Percentiles rank a stretch among this genome's conserved stretches.
Evolutionary conservation across 2,888 invertebrate genomes (phyloP).

Genomic region (Frankliniella fusca): DNA sequence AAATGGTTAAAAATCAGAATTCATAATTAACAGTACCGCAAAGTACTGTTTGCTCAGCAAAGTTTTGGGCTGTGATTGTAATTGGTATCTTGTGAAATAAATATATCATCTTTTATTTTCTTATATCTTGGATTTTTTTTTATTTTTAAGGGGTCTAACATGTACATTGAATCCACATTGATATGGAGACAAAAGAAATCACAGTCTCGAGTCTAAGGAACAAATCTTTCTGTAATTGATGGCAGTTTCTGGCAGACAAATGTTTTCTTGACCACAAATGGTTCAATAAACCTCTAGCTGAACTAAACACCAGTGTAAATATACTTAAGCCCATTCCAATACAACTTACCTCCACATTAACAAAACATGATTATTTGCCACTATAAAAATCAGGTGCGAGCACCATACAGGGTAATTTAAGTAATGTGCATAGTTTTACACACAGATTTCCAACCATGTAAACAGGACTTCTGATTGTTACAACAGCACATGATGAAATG

Average conservation of each 20-base stretch:
- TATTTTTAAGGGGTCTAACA: not conserved
- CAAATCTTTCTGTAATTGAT: conserved; percentile 22
- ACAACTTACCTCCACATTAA: not conserved
- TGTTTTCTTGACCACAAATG: not conserved
- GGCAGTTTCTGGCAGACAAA: not conserved
- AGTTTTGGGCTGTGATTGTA: not conserved
- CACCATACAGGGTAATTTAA: not conserved
- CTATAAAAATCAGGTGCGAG: not conserved
- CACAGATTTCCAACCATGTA: not conserved
- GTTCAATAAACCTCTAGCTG: too few species aligned
- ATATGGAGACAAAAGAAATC: conserved; percentile 25
- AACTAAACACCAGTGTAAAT: not conserved
- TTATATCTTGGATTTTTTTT: not conserved
- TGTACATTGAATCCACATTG: conserved; percentile 5
- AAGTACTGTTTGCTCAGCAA: not conserved
- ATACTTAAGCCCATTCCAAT: not conserved
- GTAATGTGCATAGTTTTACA: not conserved
- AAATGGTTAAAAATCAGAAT: not conserved
- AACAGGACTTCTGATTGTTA: not conserved
- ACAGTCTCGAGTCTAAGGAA: conserved; percentile 22
- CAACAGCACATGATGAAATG: not conserved
- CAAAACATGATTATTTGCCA: not conserved
- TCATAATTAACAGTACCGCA: not conserved
- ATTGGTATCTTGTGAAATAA: not conserved
- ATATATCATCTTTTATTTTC: not conserved